Evolutionary conservation across 2,113 vertebrate species (phyloP), one percentile per base, ranked within the genome.

Genomic region (Lamprotornis superbus): DNA sequence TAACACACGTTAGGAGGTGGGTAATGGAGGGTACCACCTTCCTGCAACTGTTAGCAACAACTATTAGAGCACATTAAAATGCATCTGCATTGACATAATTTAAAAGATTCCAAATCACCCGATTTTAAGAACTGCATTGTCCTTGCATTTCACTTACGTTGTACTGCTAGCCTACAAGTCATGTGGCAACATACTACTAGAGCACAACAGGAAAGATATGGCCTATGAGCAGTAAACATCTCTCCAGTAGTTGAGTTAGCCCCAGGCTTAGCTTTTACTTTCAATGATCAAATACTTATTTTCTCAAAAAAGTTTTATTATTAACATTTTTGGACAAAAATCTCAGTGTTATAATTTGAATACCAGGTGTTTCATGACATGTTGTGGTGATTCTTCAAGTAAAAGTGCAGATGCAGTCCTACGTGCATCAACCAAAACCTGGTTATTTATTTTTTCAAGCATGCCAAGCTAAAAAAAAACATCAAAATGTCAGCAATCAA

Each of bases 51-150:
- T 47, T 83, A 85, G 81, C 61, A 94, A 92, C 92, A 94, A 95
- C 93, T 96, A 97, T 73, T 77, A 95, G 39, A 87, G 80, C 42
- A 96, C 60, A 87, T 93, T 95, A 96, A 96, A 97, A 96, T 91
- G 93, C 0, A 0, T 79, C 80, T 90, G 80, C 83, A 95, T 49
- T 83, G 78, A 94, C 63, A 87, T 88, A 83, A 94, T 89, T 95
- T 90, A 94, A 93, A 97, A 96, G 73, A 96, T 69, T 91, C 39
- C 87, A 95, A 91, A 89, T 90, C 42, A 83, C 44, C 16, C 63
- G 79, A 89, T 31, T 89, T 67, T 74, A 88, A 94, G 86, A 96
- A 90, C 68, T 81, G 68, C 83, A 95, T 76, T 68, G 74, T 80
- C 71, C 84, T 93, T 96, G 82, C 47, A 63, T 95, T 95, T 96